Base-by-base conservation (phyloP, 2,797 vertebrate species). In the Molossus alvarezi region DNA sequence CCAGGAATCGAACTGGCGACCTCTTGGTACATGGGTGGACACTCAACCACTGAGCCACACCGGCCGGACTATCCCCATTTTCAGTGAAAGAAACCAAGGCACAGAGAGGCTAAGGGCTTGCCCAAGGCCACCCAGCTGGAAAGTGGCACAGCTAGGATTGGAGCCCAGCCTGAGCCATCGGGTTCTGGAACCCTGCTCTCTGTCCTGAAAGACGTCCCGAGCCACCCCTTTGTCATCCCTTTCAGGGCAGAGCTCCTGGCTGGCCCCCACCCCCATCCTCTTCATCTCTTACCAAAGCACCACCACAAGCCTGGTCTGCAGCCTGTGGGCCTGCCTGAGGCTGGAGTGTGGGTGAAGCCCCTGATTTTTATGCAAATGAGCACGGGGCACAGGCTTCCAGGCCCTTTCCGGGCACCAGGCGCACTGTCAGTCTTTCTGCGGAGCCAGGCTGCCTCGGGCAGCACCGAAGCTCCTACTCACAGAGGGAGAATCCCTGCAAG, bases 321-420 rank as follows among this genome's bases (percentile, higher is more conserved):
- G 48, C 81, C 53, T 37, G 51, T 23, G 73, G 18, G 21, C 18
- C 4, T 18, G 33, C 65, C 33, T 69, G 33, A 9, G 9, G 18
- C 65, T 90, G 53, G 53, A 10, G 9, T 14, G 41, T 48, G 25
- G 88, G 29, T 1, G 57, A 60, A 69, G 77, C 14, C 53, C 17
- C 60, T 18, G 62, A 83, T 88, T 95, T 76, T 55, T 69, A 95
- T 79, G 94, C 85, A 91, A 41, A 94, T 37, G 41, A 85, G 48
- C 45, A 5, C 48, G 25, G 6, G 7, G 48, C n/a, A 29, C n/a
- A 45, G 57, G 14, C 45, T 79, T 25, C 87, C 37, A 5, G 8
- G 1, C 23, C 45, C 23, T 41, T 55, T 41, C 69, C 37, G 15
- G 25, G 45, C 88, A 51, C 9, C 15, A n/a, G 57, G 69, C 7